Percentiles rank a stretch among this genome's conserved stretches.
Evolutionary conservation across 2,113 vertebrate genomes (phyloP).

Genomic region (Channa maculata): DNA sequence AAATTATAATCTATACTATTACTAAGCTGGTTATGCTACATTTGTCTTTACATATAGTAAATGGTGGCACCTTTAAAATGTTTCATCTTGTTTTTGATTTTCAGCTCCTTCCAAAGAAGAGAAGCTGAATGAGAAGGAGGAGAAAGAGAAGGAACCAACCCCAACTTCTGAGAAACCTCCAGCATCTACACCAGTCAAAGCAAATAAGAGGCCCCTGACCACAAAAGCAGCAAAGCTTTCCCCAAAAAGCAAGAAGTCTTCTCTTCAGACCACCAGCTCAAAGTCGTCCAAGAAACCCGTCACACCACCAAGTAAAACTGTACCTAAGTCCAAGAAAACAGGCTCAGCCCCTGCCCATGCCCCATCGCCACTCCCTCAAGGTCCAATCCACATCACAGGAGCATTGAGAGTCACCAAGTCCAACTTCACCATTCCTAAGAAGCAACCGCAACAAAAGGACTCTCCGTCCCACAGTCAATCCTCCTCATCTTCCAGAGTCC

Average conservation of each 20-base stretch:
- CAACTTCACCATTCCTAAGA: conserved; percentile 86
- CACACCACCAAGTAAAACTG: conserved; percentile 36
- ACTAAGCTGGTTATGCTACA: no score
- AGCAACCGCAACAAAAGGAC: conserved; percentile 78
- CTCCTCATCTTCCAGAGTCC: conserved; percentile 60
- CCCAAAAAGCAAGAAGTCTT: conserved; percentile 73
- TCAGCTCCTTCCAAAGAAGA: conserved; percentile 76
- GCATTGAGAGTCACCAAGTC: conserved; percentile 82
- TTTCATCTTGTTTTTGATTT: conserved; percentile 51
- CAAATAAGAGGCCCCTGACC: conserved; percentile 63
- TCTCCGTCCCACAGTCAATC: conserved; percentile 47
- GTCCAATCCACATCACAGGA: conserved; percentile 82
- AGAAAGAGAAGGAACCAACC: conserved; percentile 67
- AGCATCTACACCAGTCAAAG: conserved; percentile 48
- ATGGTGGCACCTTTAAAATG: conserved; percentile 35
- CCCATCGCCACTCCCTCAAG: conserved; percentile 58
- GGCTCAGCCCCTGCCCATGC: conserved; percentile 57
- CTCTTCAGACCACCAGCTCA: conserved; percentile 26
- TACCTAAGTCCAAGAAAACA: conserved; percentile 74
- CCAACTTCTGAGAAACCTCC: conserved; percentile 57
- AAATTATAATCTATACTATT: not conserved
- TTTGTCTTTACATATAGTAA: not conserved
- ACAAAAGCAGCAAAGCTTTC: conserved; percentile 66
- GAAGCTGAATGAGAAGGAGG: conserved; percentile 71
- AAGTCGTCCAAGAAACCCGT: conserved; percentile 72